phyloP scores from a whole-genome alignment of 2,888 invertebrate genomes.

The Tillus elongatus region DNA sequence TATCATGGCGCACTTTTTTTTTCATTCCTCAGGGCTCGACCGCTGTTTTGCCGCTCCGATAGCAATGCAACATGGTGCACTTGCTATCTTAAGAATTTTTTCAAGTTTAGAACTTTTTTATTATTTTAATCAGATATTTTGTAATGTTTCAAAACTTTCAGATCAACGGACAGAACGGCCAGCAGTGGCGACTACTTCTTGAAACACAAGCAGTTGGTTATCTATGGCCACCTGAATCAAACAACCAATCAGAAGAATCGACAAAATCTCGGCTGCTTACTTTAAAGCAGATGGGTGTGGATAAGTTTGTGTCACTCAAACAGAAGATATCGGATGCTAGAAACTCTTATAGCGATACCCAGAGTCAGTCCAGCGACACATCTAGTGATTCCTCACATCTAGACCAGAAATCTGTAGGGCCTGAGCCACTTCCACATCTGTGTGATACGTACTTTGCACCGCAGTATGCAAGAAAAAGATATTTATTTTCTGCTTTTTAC shows the following conservation, averaged over 20 bases:
- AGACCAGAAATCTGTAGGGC: conserved; percentile 27
- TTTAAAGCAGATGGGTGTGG: conserved; percentile 59
- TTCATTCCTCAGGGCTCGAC: too few relatives aligned
- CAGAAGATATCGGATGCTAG: conserved; percentile 46
- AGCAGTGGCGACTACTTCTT: conserved; percentile 74
- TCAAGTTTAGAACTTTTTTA: too few relatives aligned
- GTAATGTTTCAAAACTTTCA: too few relatives aligned
- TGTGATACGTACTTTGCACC: conserved; percentile 49
- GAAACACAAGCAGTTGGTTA: conserved; percentile 69
- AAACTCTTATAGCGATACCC: conserved; percentile 20
- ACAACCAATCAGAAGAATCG: conserved; percentile 34
- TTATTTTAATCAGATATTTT: too few relatives aligned
- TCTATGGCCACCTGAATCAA: conserved; percentile 51
- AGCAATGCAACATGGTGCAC: too few relatives aligned
- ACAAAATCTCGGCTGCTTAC: conserved; percentile 51
- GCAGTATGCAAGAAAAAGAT: conserved; percentile 49
- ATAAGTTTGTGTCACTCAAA: conserved; percentile 55
- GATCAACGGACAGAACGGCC: conserved; percentile 46
- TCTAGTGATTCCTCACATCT: conserved; percentile 32
- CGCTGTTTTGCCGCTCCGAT: too few relatives aligned
- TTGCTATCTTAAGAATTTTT: too few relatives aligned
- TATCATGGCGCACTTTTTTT: too few relatives aligned
- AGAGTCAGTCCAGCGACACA: conserved; percentile 36
- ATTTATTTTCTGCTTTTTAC: conserved; percentile 52
- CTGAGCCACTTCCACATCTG: conserved; percentile 39